Evolutionary conservation across 1,140 invertebrate species (phyloP).

Genomic region (Lycorma delicatula): DNA sequence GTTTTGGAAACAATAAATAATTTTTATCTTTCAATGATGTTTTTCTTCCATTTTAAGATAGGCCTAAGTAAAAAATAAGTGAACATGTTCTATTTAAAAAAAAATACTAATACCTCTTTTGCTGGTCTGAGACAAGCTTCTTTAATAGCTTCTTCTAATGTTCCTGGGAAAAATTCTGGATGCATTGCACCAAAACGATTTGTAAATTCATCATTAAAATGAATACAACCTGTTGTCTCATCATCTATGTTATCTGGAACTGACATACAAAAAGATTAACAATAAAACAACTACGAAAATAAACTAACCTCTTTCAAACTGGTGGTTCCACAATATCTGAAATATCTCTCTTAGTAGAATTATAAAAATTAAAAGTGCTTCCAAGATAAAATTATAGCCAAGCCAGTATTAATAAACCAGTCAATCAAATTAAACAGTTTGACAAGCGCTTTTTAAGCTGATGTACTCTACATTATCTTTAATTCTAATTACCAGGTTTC

Average conservation of each 20-base stretch:
- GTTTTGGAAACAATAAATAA: slow-evolving; percentile 6
- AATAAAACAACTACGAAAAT: slow-evolving; percentile 8
- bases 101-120: slow-evolving; percentile 60
- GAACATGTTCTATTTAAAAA: no score
- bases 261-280: slow-evolving; percentile 38
- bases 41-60: slow-evolving; percentile 5
- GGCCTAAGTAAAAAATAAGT: no score
- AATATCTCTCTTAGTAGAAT: no score
- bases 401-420: no score
- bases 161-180: slow-evolving; percentile 84
- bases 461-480: no score
- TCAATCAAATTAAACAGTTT: no score
- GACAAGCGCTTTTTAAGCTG: no score
- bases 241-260: slow-evolving; percentile 80
- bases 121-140: slow-evolving; percentile 79
- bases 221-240: slow-evolving; percentile 74
- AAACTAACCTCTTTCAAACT: not conserved
- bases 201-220: slow-evolving; percentile 78
- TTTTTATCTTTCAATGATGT: not conserved
- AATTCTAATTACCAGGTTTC: no score
- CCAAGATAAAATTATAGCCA: no score
- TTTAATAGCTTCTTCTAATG: slow-evolving; percentile 78
- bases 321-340: no score
- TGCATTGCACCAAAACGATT: slow-evolving; percentile 68
- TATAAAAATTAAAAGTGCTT: no score